Conservation (phyloP, 2,113 vertebrate genomes). For the Tachuris rubrigastra region DNA sequence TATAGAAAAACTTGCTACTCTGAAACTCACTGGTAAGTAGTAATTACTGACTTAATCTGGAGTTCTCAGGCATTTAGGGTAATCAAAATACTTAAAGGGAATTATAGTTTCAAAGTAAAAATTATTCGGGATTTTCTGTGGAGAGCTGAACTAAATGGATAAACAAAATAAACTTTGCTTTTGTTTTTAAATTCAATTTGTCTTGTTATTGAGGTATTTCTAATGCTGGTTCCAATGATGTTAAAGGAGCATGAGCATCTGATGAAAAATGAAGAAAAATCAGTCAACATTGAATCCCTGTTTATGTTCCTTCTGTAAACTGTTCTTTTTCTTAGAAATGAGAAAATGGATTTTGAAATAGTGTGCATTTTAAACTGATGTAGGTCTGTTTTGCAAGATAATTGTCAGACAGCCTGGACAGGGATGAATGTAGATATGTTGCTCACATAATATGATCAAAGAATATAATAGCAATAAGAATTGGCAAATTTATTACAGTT, state of each 20-base stretch:
- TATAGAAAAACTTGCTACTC: not conserved
- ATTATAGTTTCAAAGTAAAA: not conserved
- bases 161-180: not conserved
- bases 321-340: not conserved
- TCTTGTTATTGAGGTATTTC: not conserved
- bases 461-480: not conserved
- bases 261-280: not conserved
- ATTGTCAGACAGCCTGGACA: not conserved
- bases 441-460: not conserved
- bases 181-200: not conserved
- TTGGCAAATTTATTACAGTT: not conserved
- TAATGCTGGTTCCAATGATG: not conserved
- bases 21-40: not conserved
- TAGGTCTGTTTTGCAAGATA: not conserved
- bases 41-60: not conserved
- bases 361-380: not conserved
- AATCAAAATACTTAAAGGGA: not conserved
- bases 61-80: not conserved
- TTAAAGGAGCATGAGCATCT: not conserved
- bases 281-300: not conserved
- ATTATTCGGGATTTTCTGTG: not conserved
- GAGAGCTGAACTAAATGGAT: not conserved
- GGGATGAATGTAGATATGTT: not conserved
- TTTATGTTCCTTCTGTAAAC: not conserved
- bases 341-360: not conserved